Conservation (phyloP, 2,113 vertebrate genomes). For the Donacobius atricapilla region DNA sequence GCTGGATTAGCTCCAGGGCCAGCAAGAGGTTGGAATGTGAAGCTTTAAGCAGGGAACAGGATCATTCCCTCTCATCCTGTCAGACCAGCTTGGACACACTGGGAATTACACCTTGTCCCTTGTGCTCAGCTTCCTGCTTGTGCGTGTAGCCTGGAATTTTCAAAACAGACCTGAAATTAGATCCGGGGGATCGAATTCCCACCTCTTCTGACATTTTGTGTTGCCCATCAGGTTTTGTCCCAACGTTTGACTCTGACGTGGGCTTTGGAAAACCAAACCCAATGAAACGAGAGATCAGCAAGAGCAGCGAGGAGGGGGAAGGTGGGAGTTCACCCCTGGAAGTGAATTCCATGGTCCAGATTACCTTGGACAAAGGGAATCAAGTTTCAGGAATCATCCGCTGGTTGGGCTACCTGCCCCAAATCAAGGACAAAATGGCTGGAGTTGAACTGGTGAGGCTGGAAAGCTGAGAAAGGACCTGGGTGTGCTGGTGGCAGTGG, state of each 20-base stretch:
- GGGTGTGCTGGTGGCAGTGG: neutral
- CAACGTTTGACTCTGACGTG: accelerated
- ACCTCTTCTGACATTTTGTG: neutral
- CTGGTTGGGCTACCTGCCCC: constrained; percentile 79
- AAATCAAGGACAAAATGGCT: constrained; percentile 51
- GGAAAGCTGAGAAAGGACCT: neutral
- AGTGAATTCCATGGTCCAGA: constrained; percentile 80
- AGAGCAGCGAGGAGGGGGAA: neutral
- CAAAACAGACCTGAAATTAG: neutral
- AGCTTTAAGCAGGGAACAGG: neutral
- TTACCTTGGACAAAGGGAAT: constrained; percentile 61
- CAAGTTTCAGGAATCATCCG: constrained; percentile 78
- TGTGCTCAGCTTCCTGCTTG: neutral
- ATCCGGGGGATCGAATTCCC: neutral
- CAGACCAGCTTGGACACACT: neutral
- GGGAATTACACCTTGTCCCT: neutral
- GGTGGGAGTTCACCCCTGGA: constrained; percentile 6
- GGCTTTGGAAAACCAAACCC: neutral
- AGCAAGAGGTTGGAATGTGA: accelerated
- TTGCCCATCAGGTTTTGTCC: neutral
- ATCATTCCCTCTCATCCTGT: neutral
- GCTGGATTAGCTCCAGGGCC: neutral
- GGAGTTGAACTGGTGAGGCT: constrained; percentile 84
- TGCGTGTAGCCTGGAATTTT: neutral
- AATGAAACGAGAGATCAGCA: neutral